These are phyloP conservation scores for Aquatica leii DNA, from an alignment of 2,888 invertebrate genomes.

Conservation along the genomic window DNA sequence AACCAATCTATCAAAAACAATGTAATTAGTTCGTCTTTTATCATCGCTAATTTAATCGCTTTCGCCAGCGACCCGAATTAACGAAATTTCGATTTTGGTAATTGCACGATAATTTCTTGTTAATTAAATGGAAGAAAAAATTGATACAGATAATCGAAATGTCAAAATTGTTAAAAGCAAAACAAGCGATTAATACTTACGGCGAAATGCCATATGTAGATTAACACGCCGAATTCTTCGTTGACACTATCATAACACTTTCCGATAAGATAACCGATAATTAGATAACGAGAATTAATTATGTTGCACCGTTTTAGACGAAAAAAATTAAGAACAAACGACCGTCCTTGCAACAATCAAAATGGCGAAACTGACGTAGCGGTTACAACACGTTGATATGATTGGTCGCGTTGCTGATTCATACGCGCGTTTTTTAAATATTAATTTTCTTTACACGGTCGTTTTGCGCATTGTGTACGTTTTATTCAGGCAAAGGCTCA, in stretches of 20 bases:
- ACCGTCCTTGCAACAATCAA: constrained; percentile 48
- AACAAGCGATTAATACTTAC: constrained; percentile 28
- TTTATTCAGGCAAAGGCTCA: no score
- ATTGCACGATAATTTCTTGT: neutral
- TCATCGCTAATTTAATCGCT: constrained; percentile 23
- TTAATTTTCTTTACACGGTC: no score
- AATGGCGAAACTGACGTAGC: constrained; percentile 44
- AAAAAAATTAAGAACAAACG: constrained; percentile 40
- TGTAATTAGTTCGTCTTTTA: constrained; percentile 13
- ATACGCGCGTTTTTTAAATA: constrained; percentile 1
- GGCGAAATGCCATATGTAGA: constrained; percentile 4
- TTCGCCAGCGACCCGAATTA: constrained; percentile 28
- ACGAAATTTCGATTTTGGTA: constrained; percentile 2
- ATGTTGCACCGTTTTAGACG: constrained; percentile 32
- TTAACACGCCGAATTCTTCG: constrained; percentile 3
- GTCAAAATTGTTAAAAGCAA: constrained; percentile 37
- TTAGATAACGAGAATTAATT: constrained; percentile 19
- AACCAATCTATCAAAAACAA: no score
- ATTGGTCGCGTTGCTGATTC: neutral
- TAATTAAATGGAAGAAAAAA: neutral
- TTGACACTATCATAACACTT: constrained; percentile 31
- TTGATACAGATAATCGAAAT: constrained; percentile 32
- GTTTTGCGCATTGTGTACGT: no score
- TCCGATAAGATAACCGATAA: constrained; percentile 28
- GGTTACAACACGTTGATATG: constrained; percentile 10